Percentiles rank a stretch among this genome's conserved stretches.
Evolutionary conservation across 2,797 vertebrate genomes (phyloP).

Genomic region (Xerus rutilus): DNA sequence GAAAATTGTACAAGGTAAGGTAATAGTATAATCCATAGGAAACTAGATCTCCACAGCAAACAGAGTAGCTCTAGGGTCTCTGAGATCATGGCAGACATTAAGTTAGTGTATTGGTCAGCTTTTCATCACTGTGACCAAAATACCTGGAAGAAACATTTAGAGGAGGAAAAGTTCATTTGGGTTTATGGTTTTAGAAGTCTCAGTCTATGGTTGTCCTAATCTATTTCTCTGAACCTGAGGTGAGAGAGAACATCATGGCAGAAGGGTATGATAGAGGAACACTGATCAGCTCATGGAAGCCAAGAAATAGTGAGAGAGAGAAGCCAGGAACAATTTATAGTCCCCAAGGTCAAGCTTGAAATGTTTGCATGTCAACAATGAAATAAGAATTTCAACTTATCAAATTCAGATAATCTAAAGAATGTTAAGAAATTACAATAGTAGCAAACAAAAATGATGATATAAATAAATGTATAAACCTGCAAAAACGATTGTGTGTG

Average conservation of each 20-base stretch:
- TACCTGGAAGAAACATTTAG: no score
- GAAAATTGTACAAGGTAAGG: neutral
- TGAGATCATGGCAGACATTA: neutral
- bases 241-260: neutral
- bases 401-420: neutral
- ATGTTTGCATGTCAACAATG: neutral
- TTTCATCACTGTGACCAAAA: no score
- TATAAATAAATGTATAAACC: neutral
- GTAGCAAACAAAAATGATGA: neutral
- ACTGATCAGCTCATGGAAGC: no score
- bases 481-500: neutral
- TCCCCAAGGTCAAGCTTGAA: neutral
- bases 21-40: neutral
- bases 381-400: constrained; percentile 19
- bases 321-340: no score
- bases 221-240: no score
- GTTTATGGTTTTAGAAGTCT: no score
- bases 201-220: no score
- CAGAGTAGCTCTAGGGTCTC: neutral
- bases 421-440: neutral
- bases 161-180: no score
- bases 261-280: neutral
- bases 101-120: neutral
- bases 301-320: no score
- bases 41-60: neutral